phyloP scores from a whole-genome alignment of 1,140 invertebrate species.

The Papilio glaucus region DNA sequence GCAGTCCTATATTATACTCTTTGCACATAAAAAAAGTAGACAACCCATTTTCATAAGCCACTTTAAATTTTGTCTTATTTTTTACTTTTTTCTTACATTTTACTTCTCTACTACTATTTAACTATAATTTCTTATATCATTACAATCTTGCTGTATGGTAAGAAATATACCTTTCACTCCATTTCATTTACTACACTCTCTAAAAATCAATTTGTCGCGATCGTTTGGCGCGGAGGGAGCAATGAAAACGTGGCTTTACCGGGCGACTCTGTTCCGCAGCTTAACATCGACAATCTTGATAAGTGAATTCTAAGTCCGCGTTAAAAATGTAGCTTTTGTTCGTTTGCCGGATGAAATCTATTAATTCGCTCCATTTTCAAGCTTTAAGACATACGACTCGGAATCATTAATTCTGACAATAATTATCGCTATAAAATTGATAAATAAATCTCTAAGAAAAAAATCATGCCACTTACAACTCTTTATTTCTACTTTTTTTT shows the following conservation, averaged over 20 bases:
- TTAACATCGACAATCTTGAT: slow-evolving; percentile 53
- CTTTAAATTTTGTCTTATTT: not conserved
- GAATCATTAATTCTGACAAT: not conserved
- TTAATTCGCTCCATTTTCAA: slow-evolving; percentile 32
- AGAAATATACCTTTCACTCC: slow-evolving; percentile 55
- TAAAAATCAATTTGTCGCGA: slow-evolving; percentile 64
- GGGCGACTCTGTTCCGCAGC: slow-evolving; percentile 46
- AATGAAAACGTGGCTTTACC: slow-evolving; percentile 54
- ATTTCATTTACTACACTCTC: slow-evolving; percentile 54
- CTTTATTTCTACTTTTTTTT: too few species aligned
- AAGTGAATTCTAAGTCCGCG: slow-evolving; percentile 56
- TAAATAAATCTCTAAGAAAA: too few species aligned
- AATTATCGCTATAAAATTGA: not conserved
- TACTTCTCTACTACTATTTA: not conserved
- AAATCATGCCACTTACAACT: too few species aligned
- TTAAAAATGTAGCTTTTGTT: slow-evolving; percentile 65
- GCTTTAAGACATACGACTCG: not conserved
- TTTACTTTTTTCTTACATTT: not conserved
- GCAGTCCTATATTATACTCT: too few species aligned
- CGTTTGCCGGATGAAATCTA: slow-evolving; percentile 49
- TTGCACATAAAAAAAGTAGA: too few species aligned
- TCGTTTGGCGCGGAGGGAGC: slow-evolving; percentile 45
- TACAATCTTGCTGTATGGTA: slow-evolving; percentile 45
- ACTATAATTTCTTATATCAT: not conserved
- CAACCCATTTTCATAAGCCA: too few species aligned